These are phyloP conservation scores for Anhinga anhinga DNA, from an alignment of 2,113 vertebrate genomes.

Conservation along the genomic window DNA sequence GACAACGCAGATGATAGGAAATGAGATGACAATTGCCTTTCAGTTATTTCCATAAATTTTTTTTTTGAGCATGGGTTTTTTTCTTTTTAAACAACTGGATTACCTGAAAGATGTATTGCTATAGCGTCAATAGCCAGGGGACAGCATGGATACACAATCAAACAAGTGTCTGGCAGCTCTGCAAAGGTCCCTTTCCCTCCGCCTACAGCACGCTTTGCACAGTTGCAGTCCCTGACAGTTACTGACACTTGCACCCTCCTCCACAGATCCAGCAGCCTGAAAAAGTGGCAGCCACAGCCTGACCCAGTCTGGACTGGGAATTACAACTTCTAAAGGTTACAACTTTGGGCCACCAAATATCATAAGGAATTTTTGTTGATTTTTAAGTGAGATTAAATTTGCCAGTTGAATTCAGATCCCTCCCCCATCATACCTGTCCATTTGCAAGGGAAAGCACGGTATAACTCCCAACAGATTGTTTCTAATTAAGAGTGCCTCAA, in stretches of 20 bases:
- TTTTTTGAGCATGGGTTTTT: background rate
- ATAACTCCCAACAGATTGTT: background rate
- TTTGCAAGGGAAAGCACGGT: background rate
- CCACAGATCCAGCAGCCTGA: background rate
- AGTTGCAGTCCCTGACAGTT: background rate
- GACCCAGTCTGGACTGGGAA: background rate
- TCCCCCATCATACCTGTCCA: background rate
- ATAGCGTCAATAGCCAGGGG: background rate
- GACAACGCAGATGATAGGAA: background rate
- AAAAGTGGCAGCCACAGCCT: background rate
- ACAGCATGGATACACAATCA: background rate
- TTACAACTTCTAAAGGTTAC: background rate
- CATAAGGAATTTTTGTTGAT: background rate
- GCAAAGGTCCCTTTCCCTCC: background rate
- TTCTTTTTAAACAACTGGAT: background rate
- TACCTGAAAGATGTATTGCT: background rate
- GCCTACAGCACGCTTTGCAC: background rate
- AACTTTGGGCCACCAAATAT: background rate
- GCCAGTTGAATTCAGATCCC: background rate
- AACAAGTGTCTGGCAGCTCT: background rate
- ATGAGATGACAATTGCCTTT: background rate
- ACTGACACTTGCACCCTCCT: background rate
- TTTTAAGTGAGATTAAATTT: background rate
- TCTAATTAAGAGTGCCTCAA: constrained; percentile 5
- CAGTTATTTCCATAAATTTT: background rate